Evolutionary conservation across 2,797 vertebrate genomes (phyloP), one percentile per base, ranked within the genome.

Genomic region (Tapirus indicus): DNA sequence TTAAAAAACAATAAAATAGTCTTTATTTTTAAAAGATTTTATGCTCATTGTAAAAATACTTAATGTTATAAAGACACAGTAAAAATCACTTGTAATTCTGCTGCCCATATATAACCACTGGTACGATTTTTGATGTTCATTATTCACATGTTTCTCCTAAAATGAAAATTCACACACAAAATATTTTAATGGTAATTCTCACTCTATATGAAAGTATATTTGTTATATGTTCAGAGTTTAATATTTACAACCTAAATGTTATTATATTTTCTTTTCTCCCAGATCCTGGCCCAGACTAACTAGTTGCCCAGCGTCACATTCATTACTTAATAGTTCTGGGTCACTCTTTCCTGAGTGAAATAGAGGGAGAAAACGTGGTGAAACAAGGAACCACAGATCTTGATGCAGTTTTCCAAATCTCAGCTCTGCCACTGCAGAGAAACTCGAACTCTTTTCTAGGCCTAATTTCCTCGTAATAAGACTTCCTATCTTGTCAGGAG

Each of bases 1-100:
- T 47, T 12, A 20, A 62, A n/a, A 86, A 77, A n/a, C 4, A 80
- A 66, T 56, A 66, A 89, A 87, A 80, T 41, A 3, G 2, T 5
- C 14, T 85, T 82, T 86, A 49, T 89, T 94, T 64, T 56, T 68
- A 75, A 91, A 86, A 62, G 21, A 60, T 52, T 90, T 74, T 69
- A 10, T 94, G 20, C 32, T 85, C 18, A 38, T 47, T 84, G 23
- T 96, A n/a, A 83, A 86, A 92, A 35, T 54, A 69, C 12, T 71
- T 38, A n/a, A 56, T 6, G 4, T 49, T 95, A 12, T 64, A 77
- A 62, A 77, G 60, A 80, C 23, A 66, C 5, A n/a, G 3, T 74
- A 60, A 84, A 95, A 74, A n/a, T 66, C 29, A 38, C 8, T 66
- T 88, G 7, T 60, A 83, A 13, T 35, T 9, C 41, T 86, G 44